Evolutionary conservation across 2,113 vertebrate genomes (phyloP).

Genomic region (Paradisaea rubra): DNA sequence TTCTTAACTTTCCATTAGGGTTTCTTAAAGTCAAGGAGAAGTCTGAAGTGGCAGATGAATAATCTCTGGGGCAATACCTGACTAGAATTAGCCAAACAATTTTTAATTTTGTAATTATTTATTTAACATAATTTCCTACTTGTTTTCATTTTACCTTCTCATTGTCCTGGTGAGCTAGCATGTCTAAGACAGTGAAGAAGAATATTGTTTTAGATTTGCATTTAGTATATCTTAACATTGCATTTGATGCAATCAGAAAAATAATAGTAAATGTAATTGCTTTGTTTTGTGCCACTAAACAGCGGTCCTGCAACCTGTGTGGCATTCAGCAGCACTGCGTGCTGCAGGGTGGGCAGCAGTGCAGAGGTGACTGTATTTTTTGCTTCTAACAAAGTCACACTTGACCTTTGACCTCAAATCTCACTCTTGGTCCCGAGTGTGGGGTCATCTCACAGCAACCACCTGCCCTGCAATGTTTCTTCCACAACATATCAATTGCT

Average conservation of each 20-base stretch:
- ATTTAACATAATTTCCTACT: neutral
- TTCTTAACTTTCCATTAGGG: neutral
- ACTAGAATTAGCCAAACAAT: neutral
- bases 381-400: constrained; percentile 61
- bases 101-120: neutral
- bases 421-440: constrained; percentile 34
- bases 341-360: neutral
- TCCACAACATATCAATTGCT: constrained; percentile 60
- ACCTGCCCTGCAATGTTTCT: constrained; percentile 61
- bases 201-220: neutral
- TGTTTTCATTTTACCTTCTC: neutral
- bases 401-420: constrained; percentile 37
- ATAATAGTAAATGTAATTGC: neutral
- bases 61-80: neutral
- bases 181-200: rapidly evolving
- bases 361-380: constrained; percentile 32
- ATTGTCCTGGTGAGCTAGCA: neutral
- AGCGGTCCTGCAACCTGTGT: neutral
- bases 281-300: neutral
- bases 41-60: neutral
- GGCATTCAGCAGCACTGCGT: neutral
- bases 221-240: neutral
- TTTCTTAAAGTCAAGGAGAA: neutral
- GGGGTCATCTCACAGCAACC: constrained; percentile 64
- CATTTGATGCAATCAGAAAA: neutral